Evolutionary conservation across 2,888 invertebrate species (phyloP).

Genomic region (Epistrophe eligans): DNA sequence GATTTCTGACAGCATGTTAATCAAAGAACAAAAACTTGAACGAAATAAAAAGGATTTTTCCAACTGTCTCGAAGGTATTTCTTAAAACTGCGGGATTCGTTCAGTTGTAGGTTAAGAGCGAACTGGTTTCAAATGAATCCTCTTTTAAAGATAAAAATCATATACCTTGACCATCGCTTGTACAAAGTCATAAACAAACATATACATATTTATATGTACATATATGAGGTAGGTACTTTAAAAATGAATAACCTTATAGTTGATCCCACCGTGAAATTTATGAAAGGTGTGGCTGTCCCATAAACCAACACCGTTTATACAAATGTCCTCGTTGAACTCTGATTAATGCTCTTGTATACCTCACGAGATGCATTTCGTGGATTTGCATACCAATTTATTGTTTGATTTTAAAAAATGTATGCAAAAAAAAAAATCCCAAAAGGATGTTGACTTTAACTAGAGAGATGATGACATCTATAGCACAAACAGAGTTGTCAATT

Average conservation of each 20-base stretch:
- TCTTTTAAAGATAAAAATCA: no score
- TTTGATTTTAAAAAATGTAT: slow-evolving; percentile 31
- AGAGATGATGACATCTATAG: not conserved
- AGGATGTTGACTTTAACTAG: slow-evolving; percentile 62
- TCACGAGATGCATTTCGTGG: slow-evolving; percentile 11
- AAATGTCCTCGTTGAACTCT: slow-evolving; percentile 16
- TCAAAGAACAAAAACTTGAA: no score
- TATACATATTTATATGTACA: no score
- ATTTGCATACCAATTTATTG: slow-evolving; percentile 59
- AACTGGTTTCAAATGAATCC: not conserved
- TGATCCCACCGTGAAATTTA: slow-evolving; percentile 9
- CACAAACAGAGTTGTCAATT: slow-evolving; percentile 8
- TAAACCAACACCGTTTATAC: slow-evolving; percentile 11
- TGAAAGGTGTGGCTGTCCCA: slow-evolving; percentile 58
- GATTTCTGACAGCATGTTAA: no score
- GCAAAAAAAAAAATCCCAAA: slow-evolving; percentile 31
- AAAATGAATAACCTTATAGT: not conserved
- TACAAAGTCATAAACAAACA: slow-evolving; percentile 5
- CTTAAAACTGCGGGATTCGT: not conserved
- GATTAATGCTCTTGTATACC: slow-evolving; percentile 41
- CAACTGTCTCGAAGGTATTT: not conserved
- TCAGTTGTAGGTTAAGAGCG: not conserved
- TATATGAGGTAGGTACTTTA: not conserved
- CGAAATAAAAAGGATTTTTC: not conserved
- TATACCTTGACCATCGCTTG: not conserved